phyloP scores from a whole-genome alignment of 2,797 vertebrate genomes.

The Phrynocephalus vlangalii region DNA sequence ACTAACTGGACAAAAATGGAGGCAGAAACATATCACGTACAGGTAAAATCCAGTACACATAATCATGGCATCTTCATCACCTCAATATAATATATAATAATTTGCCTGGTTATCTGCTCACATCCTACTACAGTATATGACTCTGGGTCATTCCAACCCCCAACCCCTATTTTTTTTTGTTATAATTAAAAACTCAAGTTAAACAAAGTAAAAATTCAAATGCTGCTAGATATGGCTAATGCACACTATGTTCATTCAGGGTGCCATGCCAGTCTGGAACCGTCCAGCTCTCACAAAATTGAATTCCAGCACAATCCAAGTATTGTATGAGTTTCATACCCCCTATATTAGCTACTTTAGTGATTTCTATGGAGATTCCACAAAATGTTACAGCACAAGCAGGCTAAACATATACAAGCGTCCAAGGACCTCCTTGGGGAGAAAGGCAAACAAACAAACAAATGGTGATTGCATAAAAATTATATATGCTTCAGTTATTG shows the following conservation, averaged over 20 bases:
- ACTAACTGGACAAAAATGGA: conserved; percentile 97
- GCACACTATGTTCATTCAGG: background rate
- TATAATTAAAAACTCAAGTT: background rate
- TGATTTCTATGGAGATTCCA: background rate
- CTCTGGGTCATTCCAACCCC: background rate
- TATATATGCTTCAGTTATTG: background rate
- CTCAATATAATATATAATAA: background rate
- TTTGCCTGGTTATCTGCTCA: background rate
- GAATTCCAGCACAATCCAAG: background rate
- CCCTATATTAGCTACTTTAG: background rate
- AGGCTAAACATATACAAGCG: background rate
- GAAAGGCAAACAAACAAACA: background rate
- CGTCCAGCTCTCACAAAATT: background rate
- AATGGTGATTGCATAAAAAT: background rate
- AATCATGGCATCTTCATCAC: background rate
- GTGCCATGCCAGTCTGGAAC: background rate
- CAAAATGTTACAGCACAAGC: background rate
- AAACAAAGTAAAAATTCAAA: background rate
- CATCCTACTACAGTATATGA: background rate
- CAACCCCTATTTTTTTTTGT: background rate
- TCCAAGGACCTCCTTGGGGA: too few relatives aligned
- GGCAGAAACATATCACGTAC: conserved; percentile 96
- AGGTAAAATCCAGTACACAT: conserved; percentile 78
- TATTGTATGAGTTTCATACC: background rate
- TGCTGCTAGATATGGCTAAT: background rate